These are phyloP conservation scores for Muscicapa adusta DNA, from an alignment of 2,113 vertebrate genomes.

Conservation along the genomic window DNA sequence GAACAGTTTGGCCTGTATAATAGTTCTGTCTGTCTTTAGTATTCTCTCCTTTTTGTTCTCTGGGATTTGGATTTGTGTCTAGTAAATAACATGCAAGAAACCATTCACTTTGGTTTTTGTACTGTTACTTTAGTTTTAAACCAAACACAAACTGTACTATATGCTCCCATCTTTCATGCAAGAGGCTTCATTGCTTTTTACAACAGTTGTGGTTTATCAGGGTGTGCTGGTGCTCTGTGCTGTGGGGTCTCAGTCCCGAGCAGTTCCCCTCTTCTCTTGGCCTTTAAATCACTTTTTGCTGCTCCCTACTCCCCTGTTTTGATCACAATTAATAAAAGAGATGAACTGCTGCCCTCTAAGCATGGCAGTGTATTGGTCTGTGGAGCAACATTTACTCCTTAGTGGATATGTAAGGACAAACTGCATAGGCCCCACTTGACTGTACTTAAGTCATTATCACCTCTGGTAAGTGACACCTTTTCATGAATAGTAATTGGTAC, in stretches of 20 bases:
- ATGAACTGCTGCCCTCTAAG: neutral
- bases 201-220: neutral
- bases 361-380: neutral
- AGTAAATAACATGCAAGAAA: neutral
- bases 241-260: neutral
- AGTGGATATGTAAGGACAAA: neutral
- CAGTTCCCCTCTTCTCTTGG: neutral
- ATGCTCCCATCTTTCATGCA: neutral
- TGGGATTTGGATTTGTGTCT: neutral
- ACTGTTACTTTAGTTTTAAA: neutral
- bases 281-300: neutral
- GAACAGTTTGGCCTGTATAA: neutral
- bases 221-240: neutral
- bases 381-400: neutral
- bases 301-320: fast-evolving
- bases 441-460: neutral
- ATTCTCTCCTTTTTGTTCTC: neutral
- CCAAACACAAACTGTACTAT: neutral
- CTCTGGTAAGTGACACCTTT: conserved; percentile 21
- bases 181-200: neutral
- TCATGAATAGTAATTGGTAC: neutral
- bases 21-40: neutral
- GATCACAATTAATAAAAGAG: neutral
- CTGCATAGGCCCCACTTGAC: neutral
- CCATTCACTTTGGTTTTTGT: neutral